Evolutionary conservation across 2,797 vertebrate genomes (phyloP).

Genomic region (Clarias pachynema): DNA sequence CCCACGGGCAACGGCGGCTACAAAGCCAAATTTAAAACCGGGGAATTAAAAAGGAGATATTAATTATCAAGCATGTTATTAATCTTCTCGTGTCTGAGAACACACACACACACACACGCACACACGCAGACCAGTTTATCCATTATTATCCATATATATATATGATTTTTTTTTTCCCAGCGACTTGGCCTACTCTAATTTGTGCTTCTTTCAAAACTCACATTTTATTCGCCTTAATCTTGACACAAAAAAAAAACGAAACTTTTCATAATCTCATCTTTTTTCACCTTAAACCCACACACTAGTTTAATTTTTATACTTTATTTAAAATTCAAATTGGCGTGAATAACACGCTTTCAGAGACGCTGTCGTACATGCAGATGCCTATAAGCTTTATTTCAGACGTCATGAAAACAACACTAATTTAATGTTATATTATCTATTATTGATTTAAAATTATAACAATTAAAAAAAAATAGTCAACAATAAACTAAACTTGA

Average conservation of each 20-base stretch:
- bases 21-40: constrained; percentile 61
- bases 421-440: not conserved
- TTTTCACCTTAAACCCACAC: too few relatives aligned
- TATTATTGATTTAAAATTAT: too few relatives aligned
- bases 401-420: not conserved
- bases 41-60: constrained; percentile 68
- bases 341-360: not conserved
- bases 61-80: constrained; percentile 71
- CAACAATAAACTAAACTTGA: too few relatives aligned
- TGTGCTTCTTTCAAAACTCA: not conserved
- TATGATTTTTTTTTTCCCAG: not conserved
- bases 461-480: too few relatives aligned
- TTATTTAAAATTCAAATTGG: not conserved
- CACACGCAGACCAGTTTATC: constrained; percentile 55
- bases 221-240: not conserved
- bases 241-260: too few relatives aligned
- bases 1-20: constrained; percentile 54
- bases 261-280: too few relatives aligned
- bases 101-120: constrained; percentile 42
- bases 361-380: not conserved
- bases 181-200: not conserved
- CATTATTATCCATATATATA: constrained; percentile 63
- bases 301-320: too few relatives aligned
- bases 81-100: constrained; percentile 69
- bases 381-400: not conserved